phyloP scores from a whole-genome alignment of 2,888 invertebrate species.

The Metallyticus violacea region DNA sequence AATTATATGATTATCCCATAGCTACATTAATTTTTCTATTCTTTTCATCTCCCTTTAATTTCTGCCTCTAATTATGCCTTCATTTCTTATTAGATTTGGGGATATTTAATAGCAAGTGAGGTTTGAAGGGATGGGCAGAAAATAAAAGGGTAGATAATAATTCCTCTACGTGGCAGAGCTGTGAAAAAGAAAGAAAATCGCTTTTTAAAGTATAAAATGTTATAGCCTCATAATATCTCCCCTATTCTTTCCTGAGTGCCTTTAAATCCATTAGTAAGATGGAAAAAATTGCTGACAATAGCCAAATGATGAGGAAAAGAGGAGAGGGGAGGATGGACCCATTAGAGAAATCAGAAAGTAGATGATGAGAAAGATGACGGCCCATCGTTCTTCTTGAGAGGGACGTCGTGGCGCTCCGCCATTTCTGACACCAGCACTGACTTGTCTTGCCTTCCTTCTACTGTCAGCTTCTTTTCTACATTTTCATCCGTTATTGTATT shows the following conservation, averaged over 20 bases:
- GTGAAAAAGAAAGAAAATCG: background rate
- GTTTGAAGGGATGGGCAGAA: background rate
- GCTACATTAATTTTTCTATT: constrained; percentile 13
- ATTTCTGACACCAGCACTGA: no score
- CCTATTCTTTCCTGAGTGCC: constrained; percentile 12
- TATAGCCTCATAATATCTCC: constrained; percentile 16
- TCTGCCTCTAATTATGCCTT: constrained; percentile 1
- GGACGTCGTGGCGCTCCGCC: background rate
- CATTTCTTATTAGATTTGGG: constrained; percentile 5
- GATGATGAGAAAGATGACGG: background rate
- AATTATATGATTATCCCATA: constrained; percentile 9
- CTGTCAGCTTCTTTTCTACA: background rate
- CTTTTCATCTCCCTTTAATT: constrained; percentile 6
- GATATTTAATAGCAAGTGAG: constrained; percentile 2
- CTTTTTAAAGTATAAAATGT: constrained; percentile 1
- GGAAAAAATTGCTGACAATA: constrained; percentile 24
- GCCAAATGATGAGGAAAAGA: background rate
- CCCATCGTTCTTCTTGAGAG: background rate
- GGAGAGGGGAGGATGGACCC: background rate
- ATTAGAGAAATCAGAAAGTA: background rate
- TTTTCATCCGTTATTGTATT: background rate
- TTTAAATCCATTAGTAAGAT: constrained; percentile 22
- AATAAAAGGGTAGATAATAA: background rate
- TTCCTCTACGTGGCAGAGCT: background rate
- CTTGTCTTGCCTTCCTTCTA: background rate